phyloP scores from a whole-genome alignment of 2,888 invertebrate species.

The Uropetala carovei region DNA sequence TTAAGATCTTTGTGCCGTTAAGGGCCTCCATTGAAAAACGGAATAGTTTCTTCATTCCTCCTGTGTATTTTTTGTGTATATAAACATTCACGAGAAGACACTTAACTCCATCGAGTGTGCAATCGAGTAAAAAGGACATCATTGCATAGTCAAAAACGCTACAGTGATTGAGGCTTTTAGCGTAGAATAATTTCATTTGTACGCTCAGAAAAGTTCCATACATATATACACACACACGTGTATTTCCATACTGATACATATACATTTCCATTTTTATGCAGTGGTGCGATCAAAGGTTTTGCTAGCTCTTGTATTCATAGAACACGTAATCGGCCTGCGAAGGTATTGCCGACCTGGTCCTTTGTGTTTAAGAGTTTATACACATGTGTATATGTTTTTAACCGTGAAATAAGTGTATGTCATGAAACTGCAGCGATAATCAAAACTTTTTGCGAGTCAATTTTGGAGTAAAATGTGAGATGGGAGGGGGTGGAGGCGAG shows the following conservation, averaged over 20 bases:
- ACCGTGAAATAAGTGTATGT: neutral
- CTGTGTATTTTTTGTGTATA: neutral
- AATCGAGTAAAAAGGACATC: slow-evolving; percentile 23
- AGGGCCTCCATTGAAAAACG: slow-evolving; percentile 16
- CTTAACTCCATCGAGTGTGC: slow-evolving; percentile 42
- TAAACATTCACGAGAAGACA: slow-evolving; percentile 56
- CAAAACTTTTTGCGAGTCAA: neutral
- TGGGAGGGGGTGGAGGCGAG: too few relatives aligned
- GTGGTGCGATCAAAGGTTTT: too few relatives aligned
- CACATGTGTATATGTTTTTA: neutral
- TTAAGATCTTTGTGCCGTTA: slow-evolving; percentile 21
- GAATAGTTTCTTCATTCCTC: neutral
- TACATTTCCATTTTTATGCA: neutral
- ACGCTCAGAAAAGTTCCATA: slow-evolving; percentile 50
- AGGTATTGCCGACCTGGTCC: too few relatives aligned
- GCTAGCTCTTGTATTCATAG: too few relatives aligned
- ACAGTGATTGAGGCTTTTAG: slow-evolving; percentile 37
- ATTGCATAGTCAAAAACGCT: slow-evolving; percentile 38
- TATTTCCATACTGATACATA: neutral
- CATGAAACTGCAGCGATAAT: neutral
- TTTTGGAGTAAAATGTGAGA: neutral
- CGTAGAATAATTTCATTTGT: slow-evolving; percentile 49
- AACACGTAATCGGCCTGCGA: too few relatives aligned
- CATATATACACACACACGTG: neutral
- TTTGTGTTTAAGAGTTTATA: too few relatives aligned